Base-by-base conservation (phyloP, 2,888 invertebrate species). In the Agonopterix heracliana region DNA sequence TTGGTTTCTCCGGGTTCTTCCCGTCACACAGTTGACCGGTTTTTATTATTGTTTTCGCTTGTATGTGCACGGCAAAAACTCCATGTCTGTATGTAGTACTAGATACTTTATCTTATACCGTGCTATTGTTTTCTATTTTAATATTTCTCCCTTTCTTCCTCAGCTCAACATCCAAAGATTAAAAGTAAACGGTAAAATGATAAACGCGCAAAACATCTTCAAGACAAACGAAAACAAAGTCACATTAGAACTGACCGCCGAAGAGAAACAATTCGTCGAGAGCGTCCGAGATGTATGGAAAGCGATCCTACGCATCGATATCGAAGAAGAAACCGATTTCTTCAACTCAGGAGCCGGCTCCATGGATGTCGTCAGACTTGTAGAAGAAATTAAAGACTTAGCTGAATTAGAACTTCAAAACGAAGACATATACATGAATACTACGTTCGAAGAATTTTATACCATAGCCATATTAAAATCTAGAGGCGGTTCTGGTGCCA, bases 321-420 rank as follows among this genome's bases (percentile, higher is more conserved):
- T 95, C 5, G 92, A 94, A 9, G 91, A 93, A 8, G 92, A 93
- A 2, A 96, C 96, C 0, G 98, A 98, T 71, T 98, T 99, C 86
- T 98, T 99, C 79, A 92, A 92, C 1, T 92, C 92, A n/a, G 98
- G 98, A 9, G 98, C 96, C n/a, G 96, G 97, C 0, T 98, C 98
- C 7, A 98, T 99, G 97, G 98, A 99, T 76, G 98, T 98, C 1
- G 97, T 98, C 0, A 90, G 96, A 63, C 75, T 98, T 46, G 94
- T 98, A 0, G 98, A 98, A 81, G 98, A 98, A 85, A 91, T 98
- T 0, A 96, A 96, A 72, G 96, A 96, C 54, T 86, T 93, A 36
- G 90, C 94, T 8, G 91, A 91, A 54, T 80, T 97, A 0, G 92
- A 93, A 46, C 71, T 99, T 9, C 93, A 95, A 68, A 97, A 97